Evolutionary conservation across 2,888 invertebrate genomes (phyloP), one percentile per base, ranked within the genome.

Genomic region (Ectropis crepuscularia): DNA sequence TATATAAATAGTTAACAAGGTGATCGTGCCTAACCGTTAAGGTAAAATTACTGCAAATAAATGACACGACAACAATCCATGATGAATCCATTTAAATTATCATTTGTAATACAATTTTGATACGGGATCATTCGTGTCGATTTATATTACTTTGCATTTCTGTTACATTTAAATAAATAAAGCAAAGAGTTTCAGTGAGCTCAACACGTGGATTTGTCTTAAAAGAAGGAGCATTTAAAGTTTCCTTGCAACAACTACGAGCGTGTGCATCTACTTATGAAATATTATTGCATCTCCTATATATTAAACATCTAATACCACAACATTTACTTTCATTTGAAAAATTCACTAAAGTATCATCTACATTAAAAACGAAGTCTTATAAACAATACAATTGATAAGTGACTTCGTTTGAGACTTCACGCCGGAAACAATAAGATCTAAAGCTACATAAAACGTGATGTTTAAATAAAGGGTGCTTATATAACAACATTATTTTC

Each of bases 1-100:
- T 89, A 91, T 91, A 92, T 85, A 91, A 89, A 88, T 90, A 92
- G 90, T 90, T 88, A 92, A 92, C 92, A 91, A 89, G 89, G 82
- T 85, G 86, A 85, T 80, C 82, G 82, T 77, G 69, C 61, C 77
- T 80, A 83, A 83, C 78, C 76, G 78, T 80, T 74, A 74, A 57
- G 50, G 64, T 62, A 49, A 51, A 50, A 58, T 60, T 63, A 63
- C 55, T 68, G 63, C 61, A 64, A 47, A 55, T 39, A 6, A 8
- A 39, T 53, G 49, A 50, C 49, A 47, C 2, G 47, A 47, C 36
- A 53, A 43, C 43, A 38, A 54, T 47, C 28, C 1, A 47, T 42
- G 28, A 28, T 8, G 28, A 50, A 55, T 37, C 7, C 12, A 10
- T 46, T 49, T 37, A 10, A 41, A 49, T 5, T 57, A 8, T 57